A percentile compares a stretch with the other conserved stretches of the same genome.
Evolutionary conservation across 2,888 invertebrate species (phyloP).

Genomic region (Abrostola triplasia): DNA sequence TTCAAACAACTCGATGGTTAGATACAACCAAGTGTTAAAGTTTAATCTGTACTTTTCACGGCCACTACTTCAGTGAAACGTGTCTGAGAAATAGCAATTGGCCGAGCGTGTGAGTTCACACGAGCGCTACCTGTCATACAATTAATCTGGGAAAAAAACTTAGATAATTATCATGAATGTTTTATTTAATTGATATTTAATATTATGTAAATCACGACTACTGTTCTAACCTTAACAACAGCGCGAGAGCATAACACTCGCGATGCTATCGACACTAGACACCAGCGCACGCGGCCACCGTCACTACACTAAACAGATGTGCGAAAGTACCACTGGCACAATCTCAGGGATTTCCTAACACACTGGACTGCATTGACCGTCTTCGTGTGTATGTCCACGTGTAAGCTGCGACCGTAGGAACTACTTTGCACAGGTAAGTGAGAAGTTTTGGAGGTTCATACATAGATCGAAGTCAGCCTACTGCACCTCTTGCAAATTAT

Average conservation of each 20-base stretch:
- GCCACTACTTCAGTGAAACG: no score
- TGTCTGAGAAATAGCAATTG: no score
- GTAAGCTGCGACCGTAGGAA: no score
- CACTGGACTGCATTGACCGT: background rate
- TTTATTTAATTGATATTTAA: constrained; percentile 3
- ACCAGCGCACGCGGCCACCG: constrained; percentile 14
- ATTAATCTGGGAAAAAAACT: background rate
- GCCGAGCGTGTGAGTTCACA: no score
- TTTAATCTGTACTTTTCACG: no score
- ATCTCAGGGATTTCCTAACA: background rate
- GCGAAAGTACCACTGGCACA: background rate
- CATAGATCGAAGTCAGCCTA: background rate
- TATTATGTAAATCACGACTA: constrained; percentile 4
- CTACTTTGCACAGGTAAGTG: no score
- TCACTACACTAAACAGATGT: background rate
- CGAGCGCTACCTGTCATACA: background rate
- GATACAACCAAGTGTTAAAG: no score
- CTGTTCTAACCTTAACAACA: background rate
- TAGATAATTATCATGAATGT: background rate
- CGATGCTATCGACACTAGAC: background rate
- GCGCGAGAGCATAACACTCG: background rate
- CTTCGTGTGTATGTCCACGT: background rate
- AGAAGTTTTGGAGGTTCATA: background rate
- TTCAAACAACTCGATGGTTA: no score
- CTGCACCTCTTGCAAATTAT: background rate